These are phyloP conservation scores for Callyntrura sp. DNA, from an alignment of 2,888 invertebrate species.

Conservation along the genomic window DNA sequence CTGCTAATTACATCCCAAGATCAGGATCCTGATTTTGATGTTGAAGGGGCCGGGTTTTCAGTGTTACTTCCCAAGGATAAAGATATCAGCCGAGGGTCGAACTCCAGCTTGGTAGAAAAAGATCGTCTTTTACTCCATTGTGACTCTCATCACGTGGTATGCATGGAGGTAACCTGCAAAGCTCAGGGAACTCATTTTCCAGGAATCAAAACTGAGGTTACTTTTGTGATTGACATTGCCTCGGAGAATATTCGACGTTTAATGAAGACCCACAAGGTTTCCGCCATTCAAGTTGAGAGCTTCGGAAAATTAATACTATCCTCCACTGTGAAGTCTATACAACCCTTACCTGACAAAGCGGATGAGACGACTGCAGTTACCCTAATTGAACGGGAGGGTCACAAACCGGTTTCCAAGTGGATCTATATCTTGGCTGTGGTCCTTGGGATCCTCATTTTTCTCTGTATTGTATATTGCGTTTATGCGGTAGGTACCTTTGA, in stretches of 20 bases:
- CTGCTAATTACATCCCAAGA: neutral
- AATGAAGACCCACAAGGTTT: constrained; percentile 51
- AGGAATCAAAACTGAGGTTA: neutral
- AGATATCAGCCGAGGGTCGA: constrained; percentile 9
- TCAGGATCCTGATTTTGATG: neutral
- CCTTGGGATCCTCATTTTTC: constrained; percentile 55
- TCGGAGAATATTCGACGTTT: constrained; percentile 13
- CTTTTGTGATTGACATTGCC: constrained; percentile 43
- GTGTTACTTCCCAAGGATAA: constrained; percentile 42
- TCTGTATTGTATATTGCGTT: constrained; percentile 45
- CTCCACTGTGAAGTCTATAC: constrained; percentile 16
- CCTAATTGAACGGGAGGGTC: constrained; percentile 48
- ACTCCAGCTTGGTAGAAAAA: constrained; percentile 41
- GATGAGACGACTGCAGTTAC: constrained; percentile 55
- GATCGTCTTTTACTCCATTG: constrained; percentile 55
- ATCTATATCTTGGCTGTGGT: constrained; percentile 55
- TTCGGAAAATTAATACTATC: constrained; percentile 39
- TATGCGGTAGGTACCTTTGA: constrained; percentile 57
- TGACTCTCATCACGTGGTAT: constrained; percentile 38
- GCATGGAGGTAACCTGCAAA: constrained; percentile 65
- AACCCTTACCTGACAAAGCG: constrained; percentile 41
- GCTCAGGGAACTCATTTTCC: neutral
- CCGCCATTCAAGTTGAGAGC: constrained; percentile 58
- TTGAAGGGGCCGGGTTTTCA: constrained; percentile 49
- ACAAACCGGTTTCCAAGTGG: constrained; percentile 49